Evolutionary conservation across 1,140 invertebrate species (phyloP).

Genomic region (Drosophila albomicans): DNA sequence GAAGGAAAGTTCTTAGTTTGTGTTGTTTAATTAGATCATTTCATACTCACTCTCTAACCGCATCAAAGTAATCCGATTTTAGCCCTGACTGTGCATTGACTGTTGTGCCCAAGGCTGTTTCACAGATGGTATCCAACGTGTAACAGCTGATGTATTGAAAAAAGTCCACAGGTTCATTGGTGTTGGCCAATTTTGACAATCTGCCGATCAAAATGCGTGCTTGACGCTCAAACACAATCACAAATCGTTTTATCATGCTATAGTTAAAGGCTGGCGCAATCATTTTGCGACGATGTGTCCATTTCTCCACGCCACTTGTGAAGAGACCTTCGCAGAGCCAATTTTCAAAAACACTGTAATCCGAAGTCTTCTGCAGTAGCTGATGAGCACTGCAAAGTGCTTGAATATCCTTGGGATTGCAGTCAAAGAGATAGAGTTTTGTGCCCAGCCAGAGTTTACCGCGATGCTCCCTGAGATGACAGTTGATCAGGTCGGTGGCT

Average conservation of each 20-base stretch:
- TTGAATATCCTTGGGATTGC: constrained; percentile 73
- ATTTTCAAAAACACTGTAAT: constrained; percentile 86
- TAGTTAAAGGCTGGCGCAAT: constrained; percentile 95
- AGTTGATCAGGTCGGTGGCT: constrained; percentile 38
- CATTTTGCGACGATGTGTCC: constrained; percentile 91
- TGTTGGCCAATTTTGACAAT: constrained; percentile 13
- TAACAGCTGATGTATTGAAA: constrained; percentile 52
- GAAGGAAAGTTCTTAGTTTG: neutral
- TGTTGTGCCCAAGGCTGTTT: constrained; percentile 57
- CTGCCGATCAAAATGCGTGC: constrained; percentile 40
- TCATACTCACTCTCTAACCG: constrained; percentile 51
- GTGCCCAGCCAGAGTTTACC: constrained; percentile 67
- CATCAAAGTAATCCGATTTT: constrained; percentile 60
- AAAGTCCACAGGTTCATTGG: constrained; percentile 49
- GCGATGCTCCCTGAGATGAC: constrained; percentile 62
- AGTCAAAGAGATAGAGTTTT: constrained; percentile 65
- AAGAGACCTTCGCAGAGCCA: constrained; percentile 89
- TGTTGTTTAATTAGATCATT: too few species aligned
- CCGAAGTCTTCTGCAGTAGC: constrained; percentile 85
- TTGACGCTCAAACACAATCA: constrained; percentile 53
- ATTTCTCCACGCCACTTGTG: constrained; percentile 89
- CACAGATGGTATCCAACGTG: constrained; percentile 68
- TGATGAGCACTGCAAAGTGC: constrained; percentile 64
- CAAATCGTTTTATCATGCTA: constrained; percentile 86
- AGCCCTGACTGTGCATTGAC: constrained; percentile 50